Evolutionary conservation across 2,113 vertebrate species (phyloP), one percentile per base, ranked within the genome.

Genomic region (Lutjanus erythropterus): DNA sequence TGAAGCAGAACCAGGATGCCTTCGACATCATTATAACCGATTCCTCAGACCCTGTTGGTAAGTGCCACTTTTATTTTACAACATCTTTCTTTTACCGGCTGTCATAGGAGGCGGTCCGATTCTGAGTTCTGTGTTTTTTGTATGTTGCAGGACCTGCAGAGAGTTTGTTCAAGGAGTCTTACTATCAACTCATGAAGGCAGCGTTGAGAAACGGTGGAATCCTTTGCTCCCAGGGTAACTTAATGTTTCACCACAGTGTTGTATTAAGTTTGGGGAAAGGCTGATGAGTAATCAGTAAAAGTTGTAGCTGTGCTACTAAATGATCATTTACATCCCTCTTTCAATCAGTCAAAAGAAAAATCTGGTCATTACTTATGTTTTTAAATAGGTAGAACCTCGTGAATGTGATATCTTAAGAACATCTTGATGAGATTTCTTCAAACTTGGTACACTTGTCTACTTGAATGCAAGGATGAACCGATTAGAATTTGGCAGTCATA

Each of bases 1-100:
- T 99, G 98, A 98, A 99, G 78, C 95, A 97, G 92, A 99, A 99
- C 90, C 97, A 98, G 92, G 96, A 99, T 67, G 97, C 97, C 56
- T 99, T 99, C 6, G 98, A 99, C 27, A 90, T 99, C 59, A 99
- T 99, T 88, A 99, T 99, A 92, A 99, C 98, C 0, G 98, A 99
- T 89, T 99, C 98, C 0, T 99, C 98, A 3, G 98, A 99, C 92
- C 98, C 98, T 78, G 97, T 99, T 75, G 98, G 98, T 99, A 78
- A 95, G 97, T 61, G 18, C 15, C 46, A 9, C 25, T 14, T 58
- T 35, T 5, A 0, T 37, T 2, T 35, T 23, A 4, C 1, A 5
- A 18, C 1, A 2, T 41, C 3, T 27, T 44, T 46, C 6, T 31
- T 15, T n/a, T 50, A 19, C 9, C 23, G 7, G 10, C 41, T 71